Percentiles rank a stretch among this genome's conserved stretches.
Conservation (phyloP, 2,113 vertebrate genomes). For the Aptenodytes patagonicus region DNA sequence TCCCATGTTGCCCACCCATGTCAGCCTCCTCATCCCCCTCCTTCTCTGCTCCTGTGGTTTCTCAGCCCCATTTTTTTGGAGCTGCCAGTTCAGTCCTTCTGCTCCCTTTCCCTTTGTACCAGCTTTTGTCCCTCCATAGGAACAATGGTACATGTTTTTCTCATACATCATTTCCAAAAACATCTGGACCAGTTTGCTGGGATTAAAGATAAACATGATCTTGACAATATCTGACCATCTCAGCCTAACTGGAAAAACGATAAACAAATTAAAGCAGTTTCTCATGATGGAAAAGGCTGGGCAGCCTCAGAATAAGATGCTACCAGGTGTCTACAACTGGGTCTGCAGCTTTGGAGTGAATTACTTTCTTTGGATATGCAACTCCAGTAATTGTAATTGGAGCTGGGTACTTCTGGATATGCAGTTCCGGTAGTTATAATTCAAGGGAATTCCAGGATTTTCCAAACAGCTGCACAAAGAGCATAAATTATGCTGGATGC, state of each 20-base stretch:
- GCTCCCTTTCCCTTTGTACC: neutral
- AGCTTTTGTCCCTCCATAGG: neutral
- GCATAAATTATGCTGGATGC: neutral
- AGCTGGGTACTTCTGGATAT: neutral
- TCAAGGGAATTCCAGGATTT: neutral
- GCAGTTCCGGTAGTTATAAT: neutral
- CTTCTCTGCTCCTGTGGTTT: neutral
- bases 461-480: neutral
- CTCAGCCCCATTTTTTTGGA: neutral
- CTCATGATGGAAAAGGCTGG: neutral
- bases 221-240: neutral
- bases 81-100: neutral
- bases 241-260: neutral
- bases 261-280: neutral
- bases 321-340: neutral
- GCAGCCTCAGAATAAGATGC: neutral
- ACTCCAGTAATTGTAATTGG: neutral
- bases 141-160: neutral
- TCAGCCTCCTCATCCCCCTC: neutral
- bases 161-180: neutral
- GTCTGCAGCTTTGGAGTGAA: neutral
- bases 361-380: neutral
- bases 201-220: neutral
- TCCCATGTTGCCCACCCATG: accelerated
- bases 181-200: neutral